A percentile compares a stretch with the other conserved stretches of the same genome.
These are phyloP conservation scores for Oscheius sp. DNA, from an alignment of 1,140 invertebrate genomes.

Conservation along the genomic window DNA sequence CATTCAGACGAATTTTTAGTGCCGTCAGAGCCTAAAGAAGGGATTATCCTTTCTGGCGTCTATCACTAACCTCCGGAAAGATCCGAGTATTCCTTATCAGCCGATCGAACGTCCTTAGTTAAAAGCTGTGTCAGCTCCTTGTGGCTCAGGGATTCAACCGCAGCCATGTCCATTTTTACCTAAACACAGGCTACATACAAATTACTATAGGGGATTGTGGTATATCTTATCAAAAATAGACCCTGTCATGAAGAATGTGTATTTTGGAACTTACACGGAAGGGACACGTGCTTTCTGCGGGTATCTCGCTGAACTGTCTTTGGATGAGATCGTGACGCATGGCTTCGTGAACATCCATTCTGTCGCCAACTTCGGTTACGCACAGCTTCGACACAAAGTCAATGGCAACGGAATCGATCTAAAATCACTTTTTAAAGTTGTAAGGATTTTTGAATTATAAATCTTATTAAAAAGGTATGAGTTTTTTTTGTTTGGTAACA, in stretches of 20 bases:
- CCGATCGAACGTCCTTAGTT: constrained; percentile 46
- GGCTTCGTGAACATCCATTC: constrained; percentile 48
- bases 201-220: too few species aligned
- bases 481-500: too few species aligned
- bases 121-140: constrained; percentile 43
- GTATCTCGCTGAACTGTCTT: constrained; percentile 27
- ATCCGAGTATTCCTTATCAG: constrained; percentile 24
- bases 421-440: neutral
- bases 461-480: too few species aligned
- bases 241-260: too few species aligned
- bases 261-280: constrained; percentile 45
- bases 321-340: constrained; percentile 48
- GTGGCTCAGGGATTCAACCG: constrained; percentile 51
- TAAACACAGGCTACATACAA: too few species aligned
- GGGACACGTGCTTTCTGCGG: constrained; percentile 45
- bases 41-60: neutral
- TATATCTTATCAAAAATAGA: too few species aligned
- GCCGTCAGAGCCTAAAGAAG: neutral
- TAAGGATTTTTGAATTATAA: neutral
- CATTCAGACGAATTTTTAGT: neutral
- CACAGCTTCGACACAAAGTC: constrained; percentile 47
- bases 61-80: constrained; percentile 9
- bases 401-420: constrained; percentile 12
- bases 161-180: constrained; percentile 60
- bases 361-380: constrained; percentile 40